Conservation (phyloP, 2,113 vertebrate species). For the Lanius collurio region DNA sequence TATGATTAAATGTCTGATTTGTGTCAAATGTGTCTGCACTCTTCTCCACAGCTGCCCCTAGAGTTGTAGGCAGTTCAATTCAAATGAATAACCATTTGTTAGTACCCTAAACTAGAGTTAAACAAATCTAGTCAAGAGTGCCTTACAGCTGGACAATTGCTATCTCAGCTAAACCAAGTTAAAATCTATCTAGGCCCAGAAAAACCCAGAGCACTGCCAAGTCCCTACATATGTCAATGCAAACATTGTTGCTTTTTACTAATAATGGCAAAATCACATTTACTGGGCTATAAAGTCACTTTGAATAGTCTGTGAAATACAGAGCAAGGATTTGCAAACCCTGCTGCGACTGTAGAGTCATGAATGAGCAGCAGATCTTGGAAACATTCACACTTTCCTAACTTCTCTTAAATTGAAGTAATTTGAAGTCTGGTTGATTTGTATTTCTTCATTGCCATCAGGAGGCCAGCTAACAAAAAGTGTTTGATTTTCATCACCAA, state of each 20-base stretch:
- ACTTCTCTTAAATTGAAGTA: not conserved
- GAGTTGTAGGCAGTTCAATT: not conserved
- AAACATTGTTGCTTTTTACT: not conserved
- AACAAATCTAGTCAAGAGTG: not conserved
- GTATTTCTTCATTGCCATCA: not conserved
- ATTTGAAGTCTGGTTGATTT: not conserved
- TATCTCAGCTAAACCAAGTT: not conserved
- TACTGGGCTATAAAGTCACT: not conserved
- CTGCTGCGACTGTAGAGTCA: not conserved
- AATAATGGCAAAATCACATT: not conserved
- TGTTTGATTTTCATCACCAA: not conserved
- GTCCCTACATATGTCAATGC: not conserved
- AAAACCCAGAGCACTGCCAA: not conserved
- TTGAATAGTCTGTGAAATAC: not conserved
- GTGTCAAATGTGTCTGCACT: not conserved
- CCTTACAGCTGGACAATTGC: not conserved
- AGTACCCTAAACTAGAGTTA: not conserved
- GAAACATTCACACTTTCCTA: not conserved
- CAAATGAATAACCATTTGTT: not conserved
- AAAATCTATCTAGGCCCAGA: not conserved
- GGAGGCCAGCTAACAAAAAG: not conserved
- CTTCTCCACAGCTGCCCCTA: not conserved
- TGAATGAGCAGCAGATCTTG: not conserved
- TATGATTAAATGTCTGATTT: not conserved
- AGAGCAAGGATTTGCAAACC: not conserved